Percentiles rank a stretch among this genome's conserved stretches.
Conservation (phyloP, 2,888 invertebrate species). For the Dione vanillae region DNA sequence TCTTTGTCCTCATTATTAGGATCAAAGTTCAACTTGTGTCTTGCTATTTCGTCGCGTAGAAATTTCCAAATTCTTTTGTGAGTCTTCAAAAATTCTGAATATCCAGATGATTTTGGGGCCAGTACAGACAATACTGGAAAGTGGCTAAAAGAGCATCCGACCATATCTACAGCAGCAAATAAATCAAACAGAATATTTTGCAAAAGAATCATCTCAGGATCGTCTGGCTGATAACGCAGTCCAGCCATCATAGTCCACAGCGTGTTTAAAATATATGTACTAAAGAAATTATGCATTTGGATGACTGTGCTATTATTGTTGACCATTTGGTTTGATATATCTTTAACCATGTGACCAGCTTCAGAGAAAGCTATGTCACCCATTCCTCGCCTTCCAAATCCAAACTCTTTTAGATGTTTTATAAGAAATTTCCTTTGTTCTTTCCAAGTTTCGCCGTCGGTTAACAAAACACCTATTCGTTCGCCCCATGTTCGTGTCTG, state of each 20-base stretch:
- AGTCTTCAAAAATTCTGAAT: slow-evolving; percentile 88
- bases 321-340: slow-evolving; percentile 70
- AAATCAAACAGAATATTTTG: slow-evolving; percentile 88
- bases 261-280: slow-evolving; percentile 90
- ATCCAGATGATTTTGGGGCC: slow-evolving; percentile 91
- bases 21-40: slow-evolving; percentile 87
- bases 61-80: slow-evolving; percentile 90
- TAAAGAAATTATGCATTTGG: slow-evolving; percentile 90
- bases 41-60: slow-evolving; percentile 87
- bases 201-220: slow-evolving; percentile 87
- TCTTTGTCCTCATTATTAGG: slow-evolving; percentile 87
- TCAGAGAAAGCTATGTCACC: slow-evolving; percentile 88
- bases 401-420: slow-evolving; percentile 91
- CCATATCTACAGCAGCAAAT: slow-evolving; percentile 91
- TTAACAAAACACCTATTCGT: slow-evolving; percentile 88
- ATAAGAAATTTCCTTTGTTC: slow-evolving; percentile 91
- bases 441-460: slow-evolving; percentile 89
- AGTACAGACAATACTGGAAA: slow-evolving; percentile 89
- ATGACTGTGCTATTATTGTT: slow-evolving; percentile 77
- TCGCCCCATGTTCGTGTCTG: slow-evolving; percentile 90
- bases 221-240: slow-evolving; percentile 87
- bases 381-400: slow-evolving; percentile 92
- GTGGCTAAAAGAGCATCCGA: slow-evolving; percentile 91
- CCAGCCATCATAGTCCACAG: slow-evolving; percentile 94
- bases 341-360: slow-evolving; percentile 86